Evolutionary conservation across 64 coral and sea anemone species (phyloP).

Genomic region (Hydrozoanthus tunicans): DNA sequence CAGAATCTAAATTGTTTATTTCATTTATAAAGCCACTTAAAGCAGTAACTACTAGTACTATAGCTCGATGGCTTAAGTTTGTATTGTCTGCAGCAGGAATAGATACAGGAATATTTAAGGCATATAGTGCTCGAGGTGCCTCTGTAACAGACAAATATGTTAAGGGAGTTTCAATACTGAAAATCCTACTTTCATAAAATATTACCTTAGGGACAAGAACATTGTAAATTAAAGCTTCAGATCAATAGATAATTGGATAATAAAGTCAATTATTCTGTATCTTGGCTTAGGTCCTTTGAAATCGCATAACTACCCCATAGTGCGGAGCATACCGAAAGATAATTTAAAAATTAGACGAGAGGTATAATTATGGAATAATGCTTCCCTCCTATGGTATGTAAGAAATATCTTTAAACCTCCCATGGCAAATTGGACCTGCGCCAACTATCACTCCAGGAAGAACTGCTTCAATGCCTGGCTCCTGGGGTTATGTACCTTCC

Average conservation of each 20-base stretch:
- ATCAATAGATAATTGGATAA: not conserved
- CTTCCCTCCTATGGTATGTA: no score
- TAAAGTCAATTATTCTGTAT: not conserved
- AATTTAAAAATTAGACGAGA: not conserved
- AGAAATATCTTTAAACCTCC: no score
- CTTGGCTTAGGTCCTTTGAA: constrained; percentile 9
- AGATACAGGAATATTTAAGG: constrained; percentile 17
- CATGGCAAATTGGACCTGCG: no score
- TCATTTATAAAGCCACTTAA: not conserved
- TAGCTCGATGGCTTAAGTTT: not conserved
- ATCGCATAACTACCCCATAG: constrained; percentile 16
- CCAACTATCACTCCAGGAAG: no score
- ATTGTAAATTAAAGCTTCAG: not conserved
- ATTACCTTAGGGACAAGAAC: not conserved
- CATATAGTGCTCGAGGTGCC: constrained; percentile 33
- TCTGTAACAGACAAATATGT: not conserved
- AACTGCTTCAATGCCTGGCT: no score
- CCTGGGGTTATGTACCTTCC: no score
- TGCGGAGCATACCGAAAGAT: constrained; percentile 10
- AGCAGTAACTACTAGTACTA: not conserved
- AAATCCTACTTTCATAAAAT: not conserved
- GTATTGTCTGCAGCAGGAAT: not conserved
- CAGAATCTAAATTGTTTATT: not conserved
- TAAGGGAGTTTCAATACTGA: not conserved
- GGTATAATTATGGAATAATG: not conserved